phyloP scores from a whole-genome alignment of 2,888 invertebrate species.

The Folsomia candida region DNA sequence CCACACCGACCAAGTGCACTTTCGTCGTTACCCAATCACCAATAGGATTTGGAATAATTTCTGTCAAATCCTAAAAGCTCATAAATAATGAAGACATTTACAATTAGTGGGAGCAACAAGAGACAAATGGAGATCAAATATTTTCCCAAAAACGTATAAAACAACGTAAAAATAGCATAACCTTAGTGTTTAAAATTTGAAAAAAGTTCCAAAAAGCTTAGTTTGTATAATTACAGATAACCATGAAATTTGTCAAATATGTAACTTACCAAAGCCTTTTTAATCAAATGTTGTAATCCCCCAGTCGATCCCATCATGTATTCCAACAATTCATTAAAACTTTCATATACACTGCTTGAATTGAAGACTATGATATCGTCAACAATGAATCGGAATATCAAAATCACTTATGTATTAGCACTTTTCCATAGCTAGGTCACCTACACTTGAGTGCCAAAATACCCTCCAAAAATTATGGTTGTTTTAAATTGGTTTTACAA shows the following conservation, averaged over 20 bases:
- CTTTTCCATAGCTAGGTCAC: too few relatives aligned
- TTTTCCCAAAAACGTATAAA: neutral
- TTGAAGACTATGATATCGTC: too few relatives aligned
- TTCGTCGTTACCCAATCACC: neutral
- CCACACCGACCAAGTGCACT: constrained; percentile 4
- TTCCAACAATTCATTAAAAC: neutral
- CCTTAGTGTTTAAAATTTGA: too few relatives aligned
- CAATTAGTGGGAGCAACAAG: neutral
- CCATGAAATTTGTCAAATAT: neutral
- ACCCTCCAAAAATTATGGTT: too few relatives aligned
- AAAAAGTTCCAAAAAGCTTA: too few relatives aligned
- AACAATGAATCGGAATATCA: too few relatives aligned
- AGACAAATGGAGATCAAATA: neutral
- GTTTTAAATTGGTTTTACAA: too few relatives aligned
- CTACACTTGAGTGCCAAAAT: too few relatives aligned
- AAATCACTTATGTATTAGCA: too few relatives aligned
- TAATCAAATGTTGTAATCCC: constrained; percentile 43
- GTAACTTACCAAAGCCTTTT: constrained; percentile 42
- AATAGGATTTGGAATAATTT: neutral
- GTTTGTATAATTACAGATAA: too few relatives aligned
- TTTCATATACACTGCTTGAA: too few relatives aligned
- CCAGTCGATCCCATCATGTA: constrained; percentile 29
- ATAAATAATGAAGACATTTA: constrained; percentile 10
- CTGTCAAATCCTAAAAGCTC: neutral
- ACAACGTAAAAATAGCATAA: too few relatives aligned